phyloP scores from a whole-genome alignment of 1,140 invertebrate species.

The Calycopis cecrops region DNA sequence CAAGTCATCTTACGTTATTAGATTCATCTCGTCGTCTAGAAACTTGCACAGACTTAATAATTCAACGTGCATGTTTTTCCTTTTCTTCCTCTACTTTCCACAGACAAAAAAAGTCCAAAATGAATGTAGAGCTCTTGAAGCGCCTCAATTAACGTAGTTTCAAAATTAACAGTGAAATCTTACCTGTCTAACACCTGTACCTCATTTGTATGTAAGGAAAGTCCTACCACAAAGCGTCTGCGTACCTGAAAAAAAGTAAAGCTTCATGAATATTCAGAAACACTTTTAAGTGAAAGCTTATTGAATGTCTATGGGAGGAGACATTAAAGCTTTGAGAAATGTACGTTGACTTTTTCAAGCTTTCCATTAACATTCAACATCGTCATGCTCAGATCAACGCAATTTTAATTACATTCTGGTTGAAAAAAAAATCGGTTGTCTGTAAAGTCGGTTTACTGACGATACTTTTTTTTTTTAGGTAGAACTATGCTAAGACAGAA shows the following conservation, averaged over 20 bases:
- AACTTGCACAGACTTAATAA: too few species aligned
- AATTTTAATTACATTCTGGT: too few species aligned
- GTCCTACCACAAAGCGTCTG: slow-evolving; percentile 38
- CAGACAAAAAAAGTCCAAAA: not conserved
- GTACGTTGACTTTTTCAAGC: too few species aligned
- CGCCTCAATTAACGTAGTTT: not conserved
- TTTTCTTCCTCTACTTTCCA: not conserved
- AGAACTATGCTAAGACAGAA: too few species aligned
- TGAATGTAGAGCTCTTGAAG: not conserved
- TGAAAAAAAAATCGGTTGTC: too few species aligned
- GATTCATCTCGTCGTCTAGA: too few species aligned
- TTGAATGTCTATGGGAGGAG: slow-evolving; percentile 49
- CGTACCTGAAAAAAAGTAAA: slow-evolving; percentile 66
- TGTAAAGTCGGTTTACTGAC: too few species aligned
- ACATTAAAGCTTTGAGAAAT: slow-evolving; percentile 32
- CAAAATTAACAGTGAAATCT: not conserved
- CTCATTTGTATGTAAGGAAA: slow-evolving; percentile 34
- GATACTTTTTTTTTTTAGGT: too few species aligned
- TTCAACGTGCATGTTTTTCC: too few species aligned
- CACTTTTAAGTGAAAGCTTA: slow-evolving; percentile 61
- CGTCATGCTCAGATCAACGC: too few species aligned
- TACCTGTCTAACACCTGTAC: not conserved
- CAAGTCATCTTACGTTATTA: too few species aligned
- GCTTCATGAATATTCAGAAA: slow-evolving; percentile 68
- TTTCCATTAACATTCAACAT: too few species aligned